Base-by-base conservation (phyloP, 2,797 vertebrate genomes). In the Falco rusticolus region DNA sequence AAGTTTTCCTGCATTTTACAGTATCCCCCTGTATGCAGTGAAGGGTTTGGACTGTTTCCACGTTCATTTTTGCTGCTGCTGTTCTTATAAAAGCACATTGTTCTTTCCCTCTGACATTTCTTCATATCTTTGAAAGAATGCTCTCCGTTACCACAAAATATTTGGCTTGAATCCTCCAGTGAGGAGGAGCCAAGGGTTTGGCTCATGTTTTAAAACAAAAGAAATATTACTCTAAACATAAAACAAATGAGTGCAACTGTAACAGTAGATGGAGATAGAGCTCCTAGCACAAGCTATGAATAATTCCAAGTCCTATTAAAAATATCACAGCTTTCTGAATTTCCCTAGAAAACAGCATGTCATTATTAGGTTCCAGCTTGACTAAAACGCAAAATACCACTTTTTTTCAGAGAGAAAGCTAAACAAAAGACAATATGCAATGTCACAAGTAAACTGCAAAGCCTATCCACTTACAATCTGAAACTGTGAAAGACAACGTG, bases 261-360 rank as follows among this genome's bases (percentile, higher is more conserved):
- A 96, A 96, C 87, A 96, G 94, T 90, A 96, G 92, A 91, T 94
- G 83, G 94, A 97, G 92, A 95, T 69, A 96, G 91, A 94, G 90
- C 88, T 96, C 95, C 93, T 95, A 94, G 63, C 88, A 96, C 82
- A 91, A 90, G 45, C 91, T 43, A 90, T 56, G 94, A 97, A 93
- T 89, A 95, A 97, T 86, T 89, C 48, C 43, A 79, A 95, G 84
- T 66, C 45, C 51, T 84, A 64, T 72, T 75, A 93, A 89, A 82
- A 94, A 60, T 74, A 93, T 86, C 80, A 82, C 10, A 86, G 87
- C 76, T 85, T 90, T 92, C 78, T 78, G 70, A 90, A 96, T 94
- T 95, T 95, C 92, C 92, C 89, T 64, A 82, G 83, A 95, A 96
- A 96, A 95, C 76, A 75, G 48, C 63, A 87, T 21, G 45, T 80